These are phyloP conservation scores for Rallus crepitans DNA, from an alignment of 2,797 vertebrate species.

Conservation along the genomic window DNA sequence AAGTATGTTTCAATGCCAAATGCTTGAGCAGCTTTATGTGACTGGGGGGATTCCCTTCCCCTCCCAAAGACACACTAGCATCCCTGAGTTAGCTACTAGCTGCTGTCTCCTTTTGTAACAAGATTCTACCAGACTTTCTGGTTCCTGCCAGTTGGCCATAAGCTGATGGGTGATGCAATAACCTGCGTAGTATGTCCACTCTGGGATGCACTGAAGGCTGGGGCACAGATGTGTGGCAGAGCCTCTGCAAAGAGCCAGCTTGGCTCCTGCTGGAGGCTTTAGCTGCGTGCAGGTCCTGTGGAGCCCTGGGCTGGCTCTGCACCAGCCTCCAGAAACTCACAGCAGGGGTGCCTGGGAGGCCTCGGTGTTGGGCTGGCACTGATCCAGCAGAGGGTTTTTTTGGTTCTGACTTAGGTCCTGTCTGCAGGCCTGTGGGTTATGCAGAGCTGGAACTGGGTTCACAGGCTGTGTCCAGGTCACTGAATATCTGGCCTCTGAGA, in stretches of 20 bases:
- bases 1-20: background rate
- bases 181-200: background rate
- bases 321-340: background rate
- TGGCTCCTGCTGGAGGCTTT: background rate
- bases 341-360: background rate
- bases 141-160: background rate
- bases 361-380: background rate
- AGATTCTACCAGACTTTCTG: background rate
- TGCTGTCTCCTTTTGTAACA: background rate
- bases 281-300: background rate
- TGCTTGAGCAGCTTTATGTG: background rate
- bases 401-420: background rate
- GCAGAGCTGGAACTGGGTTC: background rate
- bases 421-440: background rate
- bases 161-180: background rate
- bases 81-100: background rate
- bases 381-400: background rate
- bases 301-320: background rate
- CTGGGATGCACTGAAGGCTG: background rate
- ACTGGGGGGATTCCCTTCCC: background rate
- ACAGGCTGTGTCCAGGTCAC: rapidly evolving
- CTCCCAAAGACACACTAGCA: background rate
- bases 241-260: background rate
- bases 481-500: background rate
- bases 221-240: background rate